Evolutionary conservation across 1,140 invertebrate species (phyloP).

Genomic region (Portunus trituberculatus): DNA sequence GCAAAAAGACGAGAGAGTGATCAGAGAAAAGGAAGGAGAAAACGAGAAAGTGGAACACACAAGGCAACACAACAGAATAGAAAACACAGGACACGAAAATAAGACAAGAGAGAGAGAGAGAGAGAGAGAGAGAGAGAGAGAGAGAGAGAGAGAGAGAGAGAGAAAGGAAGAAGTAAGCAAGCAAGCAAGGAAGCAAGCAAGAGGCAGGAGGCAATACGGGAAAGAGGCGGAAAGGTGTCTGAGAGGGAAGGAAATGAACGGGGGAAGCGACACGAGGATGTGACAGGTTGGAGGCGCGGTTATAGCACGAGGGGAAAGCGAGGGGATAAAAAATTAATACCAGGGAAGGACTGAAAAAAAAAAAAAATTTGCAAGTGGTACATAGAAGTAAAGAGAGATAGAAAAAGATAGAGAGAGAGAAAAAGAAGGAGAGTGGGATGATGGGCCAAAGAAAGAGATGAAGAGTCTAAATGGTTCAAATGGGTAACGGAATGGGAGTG

Average conservation of each 20-base stretch:
- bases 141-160: neutral
- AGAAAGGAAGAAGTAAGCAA: neutral
- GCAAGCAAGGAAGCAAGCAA: neutral
- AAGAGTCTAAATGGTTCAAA: neutral
- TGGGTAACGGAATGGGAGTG: neutral
- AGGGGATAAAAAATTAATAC: neutral
- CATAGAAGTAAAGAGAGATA: neutral
- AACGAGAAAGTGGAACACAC: too few species aligned
- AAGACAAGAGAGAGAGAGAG: slow-evolving; percentile 17
- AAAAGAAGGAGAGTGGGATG: neutral
- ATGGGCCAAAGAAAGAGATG: neutral
- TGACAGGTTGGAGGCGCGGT: too few species aligned
- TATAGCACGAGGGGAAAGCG: neutral
- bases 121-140: slow-evolving; percentile 34
- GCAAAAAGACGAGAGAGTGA: too few species aligned
- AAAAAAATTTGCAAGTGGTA: too few species aligned
- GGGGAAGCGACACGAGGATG: too few species aligned
- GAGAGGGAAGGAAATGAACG: too few species aligned
- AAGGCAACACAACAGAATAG: too few species aligned
- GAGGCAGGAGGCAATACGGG: neutral
- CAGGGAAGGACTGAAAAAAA: too few species aligned
- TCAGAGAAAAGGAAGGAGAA: too few species aligned
- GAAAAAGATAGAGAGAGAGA: neutral
- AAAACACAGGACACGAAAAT: too few species aligned
- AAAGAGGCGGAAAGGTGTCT: neutral